Percentiles rank a stretch among this genome's conserved stretches.
These are phyloP conservation scores for Lepidothrix coronata DNA, from an alignment of 2,113 vertebrate species.

Conservation along the genomic window DNA sequence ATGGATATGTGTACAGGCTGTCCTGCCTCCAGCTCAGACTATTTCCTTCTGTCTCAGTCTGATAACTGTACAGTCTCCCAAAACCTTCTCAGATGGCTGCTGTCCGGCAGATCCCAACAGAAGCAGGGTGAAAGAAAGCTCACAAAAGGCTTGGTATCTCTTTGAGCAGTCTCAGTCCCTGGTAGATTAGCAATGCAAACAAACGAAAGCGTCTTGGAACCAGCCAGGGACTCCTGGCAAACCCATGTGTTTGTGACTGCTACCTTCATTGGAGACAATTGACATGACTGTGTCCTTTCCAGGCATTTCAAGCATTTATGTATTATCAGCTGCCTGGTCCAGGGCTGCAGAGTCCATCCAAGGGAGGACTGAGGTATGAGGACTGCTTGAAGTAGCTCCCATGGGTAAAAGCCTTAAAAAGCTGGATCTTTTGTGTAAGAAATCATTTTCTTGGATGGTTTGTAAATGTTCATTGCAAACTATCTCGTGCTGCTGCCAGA, in stretches of 20 bases:
- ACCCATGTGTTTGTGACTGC: conserved; percentile 38
- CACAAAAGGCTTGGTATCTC: conserved; percentile 29
- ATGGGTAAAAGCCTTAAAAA: background rate
- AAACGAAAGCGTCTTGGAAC: conserved; percentile 27
- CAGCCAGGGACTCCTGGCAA: conserved; percentile 41
- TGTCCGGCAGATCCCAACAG: conserved; percentile 27
- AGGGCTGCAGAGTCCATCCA: background rate
- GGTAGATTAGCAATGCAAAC: conserved; percentile 63
- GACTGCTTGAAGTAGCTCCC: background rate
- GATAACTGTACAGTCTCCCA: conserved; percentile 9
- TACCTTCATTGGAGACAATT: conserved; percentile 35
- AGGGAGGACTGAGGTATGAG: background rate
- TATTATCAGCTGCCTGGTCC: conserved; percentile 27
- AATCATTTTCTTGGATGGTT: background rate
- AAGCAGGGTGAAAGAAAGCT: conserved; percentile 10
- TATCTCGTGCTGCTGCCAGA: conserved; percentile 25
- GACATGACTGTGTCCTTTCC: conserved; percentile 46
- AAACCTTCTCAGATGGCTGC: conserved; percentile 37
- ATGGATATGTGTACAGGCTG: background rate
- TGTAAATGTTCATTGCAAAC: conserved; percentile 9
- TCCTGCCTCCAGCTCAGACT: conserved; percentile 2
- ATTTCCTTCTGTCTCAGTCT: conserved; percentile 50
- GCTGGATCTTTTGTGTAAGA: background rate
- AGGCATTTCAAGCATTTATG: conserved; percentile 47
- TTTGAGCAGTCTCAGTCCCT: background rate